A percentile compares a stretch with the other conserved stretches of the same genome.
phyloP scores from a whole-genome alignment of 2,113 vertebrate genomes.

The Nycticorax nycticorax region DNA sequence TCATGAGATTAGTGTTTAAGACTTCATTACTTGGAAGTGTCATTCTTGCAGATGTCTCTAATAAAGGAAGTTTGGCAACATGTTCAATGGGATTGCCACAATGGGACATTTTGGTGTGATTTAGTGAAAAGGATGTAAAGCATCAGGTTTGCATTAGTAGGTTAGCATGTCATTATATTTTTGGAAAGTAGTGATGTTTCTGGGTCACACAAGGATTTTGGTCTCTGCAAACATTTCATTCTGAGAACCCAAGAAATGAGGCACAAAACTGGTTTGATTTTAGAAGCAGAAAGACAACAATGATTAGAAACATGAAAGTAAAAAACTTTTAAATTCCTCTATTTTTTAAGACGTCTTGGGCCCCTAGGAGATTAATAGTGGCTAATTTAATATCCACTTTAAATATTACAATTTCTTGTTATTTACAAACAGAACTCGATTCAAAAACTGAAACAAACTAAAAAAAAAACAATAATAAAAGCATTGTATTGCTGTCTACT shows the following conservation, averaged over 20 bases:
- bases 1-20: neutral
- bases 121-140: neutral
- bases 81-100: neutral
- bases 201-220: conserved; percentile 20
- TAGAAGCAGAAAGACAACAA: neutral
- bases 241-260: neutral
- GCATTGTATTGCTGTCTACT: neutral
- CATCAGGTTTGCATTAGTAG: neutral
- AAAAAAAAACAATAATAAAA: neutral
- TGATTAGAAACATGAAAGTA: neutral
- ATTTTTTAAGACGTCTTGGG: neutral
- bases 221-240: neutral
- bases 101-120: neutral
- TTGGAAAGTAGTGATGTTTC: conserved; percentile 7
- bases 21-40: neutral
- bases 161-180: neutral
- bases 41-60: neutral
- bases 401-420: neutral
- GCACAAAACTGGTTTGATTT: neutral
- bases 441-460: neutral
- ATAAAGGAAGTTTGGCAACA: neutral
- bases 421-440: neutral
- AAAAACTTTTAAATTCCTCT: neutral
- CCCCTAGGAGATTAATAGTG: neutral
- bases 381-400: neutral